Evolutionary conservation across 2,113 vertebrate genomes (phyloP).

Genomic region (Bufo gargarizans): DNA sequence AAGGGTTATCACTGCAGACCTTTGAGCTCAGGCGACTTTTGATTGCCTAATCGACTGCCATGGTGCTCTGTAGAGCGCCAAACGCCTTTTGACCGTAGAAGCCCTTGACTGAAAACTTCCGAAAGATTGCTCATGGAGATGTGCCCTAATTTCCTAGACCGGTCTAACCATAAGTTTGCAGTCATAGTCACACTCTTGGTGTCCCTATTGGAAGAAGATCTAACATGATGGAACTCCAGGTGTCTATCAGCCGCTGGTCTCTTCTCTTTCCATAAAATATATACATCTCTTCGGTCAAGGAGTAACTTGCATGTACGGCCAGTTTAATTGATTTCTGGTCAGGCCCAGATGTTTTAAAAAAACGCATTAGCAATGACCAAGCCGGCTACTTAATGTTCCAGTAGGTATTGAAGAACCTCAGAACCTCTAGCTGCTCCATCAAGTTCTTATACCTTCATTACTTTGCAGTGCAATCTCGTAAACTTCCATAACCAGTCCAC

Average conservation of each 20-base stretch:
- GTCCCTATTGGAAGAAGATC: background rate
- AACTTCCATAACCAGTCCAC: background rate
- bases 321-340: background rate
- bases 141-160: no score
- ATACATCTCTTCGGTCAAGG: background rate
- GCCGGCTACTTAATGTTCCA: background rate
- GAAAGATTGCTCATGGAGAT: no score
- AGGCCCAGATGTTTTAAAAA: background rate
- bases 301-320: background rate
- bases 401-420: background rate
- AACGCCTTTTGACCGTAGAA: background rate
- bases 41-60: no score
- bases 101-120: no score
- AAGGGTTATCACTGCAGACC: no score
- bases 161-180: no score
- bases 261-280: background rate
- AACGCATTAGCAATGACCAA: background rate
- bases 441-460: background rate
- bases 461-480: background rate
- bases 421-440: background rate
- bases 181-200: no score
- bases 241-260: background rate
- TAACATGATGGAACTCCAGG: background rate
- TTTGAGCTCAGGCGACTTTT: no score
- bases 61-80: background rate